Evolutionary conservation across 1,140 invertebrate species (phyloP), one percentile per base, ranked within the genome.

Genomic region (Drosophila truncata): DNA sequence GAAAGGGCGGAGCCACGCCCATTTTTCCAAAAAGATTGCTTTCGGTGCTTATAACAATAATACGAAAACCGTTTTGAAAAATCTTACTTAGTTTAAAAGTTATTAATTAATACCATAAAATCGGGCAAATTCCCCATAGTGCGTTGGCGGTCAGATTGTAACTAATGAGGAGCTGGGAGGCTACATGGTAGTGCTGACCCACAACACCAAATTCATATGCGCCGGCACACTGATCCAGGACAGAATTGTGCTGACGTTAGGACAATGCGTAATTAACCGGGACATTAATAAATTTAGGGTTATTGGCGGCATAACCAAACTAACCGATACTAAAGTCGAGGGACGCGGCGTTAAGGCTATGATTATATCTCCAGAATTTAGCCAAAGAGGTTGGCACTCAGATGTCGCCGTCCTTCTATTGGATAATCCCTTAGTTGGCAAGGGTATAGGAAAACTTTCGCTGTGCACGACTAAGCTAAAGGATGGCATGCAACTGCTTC

Each of bases 351-450:
- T n/a, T n/a, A n/a, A n/a, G n/a, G n/a, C n/a, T 27, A 52, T 33
- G 3, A 14, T 81, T 2, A 29, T 13, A 2, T 71, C 87, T 6
- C n/a, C 35, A 2, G 3, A 55, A 11, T 91, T 72, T 20, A 42
- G 44, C 1, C 1, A 16, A 3, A 0, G 4, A 1, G 16, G 27
- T 10, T 11, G 18, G 16, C 1, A 49, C 47, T n/a, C 25, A 18
- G 88, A 91, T 65, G 72, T 91, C 8, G 70, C 88, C 0, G 18
- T 91, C 0, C 0, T 80, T 1, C 39, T 44, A 10, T 29, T 91
- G 10, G 1, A 2, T 1, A 25, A 8, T 0, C 54, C 78, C 0
- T 2, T 91, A 4, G 23, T 3, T 3, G 81, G 76, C 2, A 1
- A 3, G 0, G 39, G 61, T 8, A 78, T 85, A 23, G 14, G 1